phyloP scores from a whole-genome alignment of 1,140 invertebrate genomes.

The Gryon sp. region DNA sequence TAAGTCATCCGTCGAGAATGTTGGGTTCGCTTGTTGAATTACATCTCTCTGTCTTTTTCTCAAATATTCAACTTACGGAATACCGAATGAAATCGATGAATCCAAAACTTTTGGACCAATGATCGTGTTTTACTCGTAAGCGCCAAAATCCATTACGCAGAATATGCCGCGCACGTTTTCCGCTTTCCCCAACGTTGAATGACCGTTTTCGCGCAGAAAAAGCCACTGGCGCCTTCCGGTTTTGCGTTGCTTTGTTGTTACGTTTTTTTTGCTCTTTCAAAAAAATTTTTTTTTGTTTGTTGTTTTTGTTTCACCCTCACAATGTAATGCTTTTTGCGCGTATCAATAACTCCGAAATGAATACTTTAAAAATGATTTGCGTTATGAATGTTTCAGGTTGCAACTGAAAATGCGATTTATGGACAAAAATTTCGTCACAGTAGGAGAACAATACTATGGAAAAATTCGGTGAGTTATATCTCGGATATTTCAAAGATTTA shows the following conservation, averaged over 20 bases:
- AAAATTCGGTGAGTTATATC: too few relatives aligned
- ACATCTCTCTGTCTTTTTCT: too few relatives aligned
- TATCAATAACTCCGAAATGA: constrained; percentile 6
- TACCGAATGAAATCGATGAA: constrained; percentile 41
- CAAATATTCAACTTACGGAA: constrained; percentile 25
- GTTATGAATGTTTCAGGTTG: constrained; percentile 4
- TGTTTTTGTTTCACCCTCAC: too few relatives aligned
- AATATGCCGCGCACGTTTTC: constrained; percentile 50
- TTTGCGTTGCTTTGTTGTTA: constrained; percentile 6
- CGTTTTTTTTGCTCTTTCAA: neutral
- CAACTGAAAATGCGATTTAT: too few relatives aligned
- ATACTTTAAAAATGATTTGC: neutral
- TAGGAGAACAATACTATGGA: too few relatives aligned
- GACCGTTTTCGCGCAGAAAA: constrained; percentile 34
- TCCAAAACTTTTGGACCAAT: constrained; percentile 20
- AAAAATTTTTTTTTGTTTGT: constrained; percentile 1
- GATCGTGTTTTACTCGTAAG: constrained; percentile 5
- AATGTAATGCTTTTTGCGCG: constrained; percentile 23
- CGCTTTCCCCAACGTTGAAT: constrained; percentile 42
- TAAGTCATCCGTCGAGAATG: neutral
- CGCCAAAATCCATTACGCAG: constrained; percentile 30
- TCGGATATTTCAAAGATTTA: too few relatives aligned
- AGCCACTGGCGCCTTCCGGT: constrained; percentile 17
- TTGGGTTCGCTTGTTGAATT: too few relatives aligned
- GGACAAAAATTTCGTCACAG: too few relatives aligned